These are phyloP conservation scores for Antechinus stuartii DNA, from an alignment of 2,113 vertebrate species.

Conservation along the genomic window DNA sequence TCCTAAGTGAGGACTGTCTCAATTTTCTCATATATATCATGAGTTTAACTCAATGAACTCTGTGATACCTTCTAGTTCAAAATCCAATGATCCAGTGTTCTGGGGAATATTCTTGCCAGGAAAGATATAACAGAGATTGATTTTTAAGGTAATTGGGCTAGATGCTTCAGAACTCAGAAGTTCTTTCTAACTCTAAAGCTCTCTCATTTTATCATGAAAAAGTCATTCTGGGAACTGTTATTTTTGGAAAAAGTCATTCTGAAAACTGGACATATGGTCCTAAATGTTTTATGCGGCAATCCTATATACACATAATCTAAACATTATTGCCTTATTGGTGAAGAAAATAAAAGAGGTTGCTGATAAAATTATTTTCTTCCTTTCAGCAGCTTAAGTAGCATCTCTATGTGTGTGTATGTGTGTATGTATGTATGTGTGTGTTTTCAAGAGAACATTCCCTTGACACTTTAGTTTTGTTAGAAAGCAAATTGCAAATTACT, in stretches of 20 bases:
- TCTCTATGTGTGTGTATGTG: not conserved
- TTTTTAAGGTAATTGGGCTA: not conserved
- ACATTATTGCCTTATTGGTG: not conserved
- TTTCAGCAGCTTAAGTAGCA: not conserved
- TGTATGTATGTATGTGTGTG: not conserved
- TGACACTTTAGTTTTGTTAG: conserved; percentile 27
- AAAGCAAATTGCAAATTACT: conserved; percentile 9
- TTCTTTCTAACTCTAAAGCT: not conserved
- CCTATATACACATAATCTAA: not conserved
- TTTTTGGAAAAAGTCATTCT: not conserved
- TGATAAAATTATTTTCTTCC: not conserved
- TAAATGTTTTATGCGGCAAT: not conserved
- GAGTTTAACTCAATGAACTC: not conserved
- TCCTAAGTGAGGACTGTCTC: not conserved
- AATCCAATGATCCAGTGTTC: not conserved
- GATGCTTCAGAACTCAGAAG: not conserved
- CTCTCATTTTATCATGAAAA: not conserved
- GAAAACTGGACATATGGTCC: not conserved
- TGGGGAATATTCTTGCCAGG: not conserved
- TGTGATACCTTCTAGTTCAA: not conserved
- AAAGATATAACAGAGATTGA: not conserved
- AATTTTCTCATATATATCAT: not conserved
- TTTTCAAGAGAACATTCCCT: not conserved
- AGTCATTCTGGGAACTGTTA: not conserved
- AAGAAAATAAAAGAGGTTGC: not conserved